Conservation (phyloP, 2,113 vertebrate species). For the Grammomys surdaster region DNA sequence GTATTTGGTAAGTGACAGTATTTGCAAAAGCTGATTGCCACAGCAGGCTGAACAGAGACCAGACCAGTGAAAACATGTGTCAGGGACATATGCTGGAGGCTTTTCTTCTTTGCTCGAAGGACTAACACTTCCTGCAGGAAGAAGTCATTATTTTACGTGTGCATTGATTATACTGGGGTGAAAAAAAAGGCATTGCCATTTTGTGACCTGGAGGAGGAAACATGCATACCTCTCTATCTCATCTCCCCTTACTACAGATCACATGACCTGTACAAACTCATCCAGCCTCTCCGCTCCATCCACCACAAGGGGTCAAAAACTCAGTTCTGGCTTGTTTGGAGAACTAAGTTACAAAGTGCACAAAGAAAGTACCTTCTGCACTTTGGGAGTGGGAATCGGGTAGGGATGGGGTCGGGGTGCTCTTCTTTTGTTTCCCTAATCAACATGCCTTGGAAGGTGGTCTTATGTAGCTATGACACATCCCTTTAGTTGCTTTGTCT, state of each 20-base stretch:
- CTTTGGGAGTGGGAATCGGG: not conserved
- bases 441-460: not conserved
- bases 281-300: not conserved
- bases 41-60: conserved; percentile 81
- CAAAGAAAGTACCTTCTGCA: rapidly evolving
- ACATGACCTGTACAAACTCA: not conserved
- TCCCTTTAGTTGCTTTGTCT: not conserved
- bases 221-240: not conserved
- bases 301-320: not conserved
- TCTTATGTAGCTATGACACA: not conserved
- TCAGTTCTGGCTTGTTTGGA: not conserved
- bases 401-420: rapidly evolving
- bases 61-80: conserved; percentile 83
- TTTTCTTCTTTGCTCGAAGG: conserved; percentile 82
- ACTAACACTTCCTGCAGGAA: conserved; percentile 83
- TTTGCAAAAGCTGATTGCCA: conserved; percentile 83
- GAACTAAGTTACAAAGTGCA: not conserved
- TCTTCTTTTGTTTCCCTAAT: not conserved
- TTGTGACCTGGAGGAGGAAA: conserved; percentile 54
- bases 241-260: not conserved
- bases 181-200: conserved; percentile 31
- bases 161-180: conserved; percentile 73
- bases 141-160: conserved; percentile 80
- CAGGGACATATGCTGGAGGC: conserved; percentile 77
- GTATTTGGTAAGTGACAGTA: conserved; percentile 84